phyloP scores from a whole-genome alignment of 2,797 vertebrate species.

The Limnodromus scolopaceus region DNA sequence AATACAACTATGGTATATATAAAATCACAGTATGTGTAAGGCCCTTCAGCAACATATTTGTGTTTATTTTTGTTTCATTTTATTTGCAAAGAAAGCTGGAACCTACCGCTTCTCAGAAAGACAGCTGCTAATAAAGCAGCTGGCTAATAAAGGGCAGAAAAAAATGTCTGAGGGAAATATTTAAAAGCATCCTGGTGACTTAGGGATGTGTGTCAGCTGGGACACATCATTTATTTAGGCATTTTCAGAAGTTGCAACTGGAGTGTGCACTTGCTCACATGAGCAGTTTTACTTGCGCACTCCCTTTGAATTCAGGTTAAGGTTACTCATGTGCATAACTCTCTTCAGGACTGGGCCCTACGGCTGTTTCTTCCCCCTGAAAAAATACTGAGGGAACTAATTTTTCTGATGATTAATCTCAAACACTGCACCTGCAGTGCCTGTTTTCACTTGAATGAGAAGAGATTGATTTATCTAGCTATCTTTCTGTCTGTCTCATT shows the following conservation, averaged over 20 bases:
- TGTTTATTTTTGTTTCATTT: background rate
- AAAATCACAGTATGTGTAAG: background rate
- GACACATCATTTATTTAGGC: conserved; percentile 26
- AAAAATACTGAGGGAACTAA: conserved; percentile 61
- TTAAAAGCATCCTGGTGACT: background rate
- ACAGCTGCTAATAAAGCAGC: background rate
- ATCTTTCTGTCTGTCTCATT: conserved; percentile 66
- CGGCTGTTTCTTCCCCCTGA: conserved; percentile 42
- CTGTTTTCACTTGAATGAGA: conserved; percentile 54
- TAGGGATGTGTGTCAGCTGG: background rate
- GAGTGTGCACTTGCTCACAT: background rate
- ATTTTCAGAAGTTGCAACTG: background rate
- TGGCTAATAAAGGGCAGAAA: background rate
- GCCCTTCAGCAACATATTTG: background rate
- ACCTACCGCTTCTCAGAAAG: background rate
- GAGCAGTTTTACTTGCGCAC: background rate
- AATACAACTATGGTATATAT: background rate
- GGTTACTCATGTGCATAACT: conserved; percentile 49
- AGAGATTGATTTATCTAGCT: conserved; percentile 68
- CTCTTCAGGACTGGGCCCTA: conserved; percentile 35
- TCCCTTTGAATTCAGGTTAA: conserved; percentile 26
- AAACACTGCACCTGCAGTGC: conserved; percentile 57
- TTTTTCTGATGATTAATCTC: conserved; percentile 71
- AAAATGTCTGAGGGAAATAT: background rate
- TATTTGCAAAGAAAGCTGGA: background rate